Base-by-base conservation (phyloP, 2,113 vertebrate species). In the Otus sunia region DNA sequence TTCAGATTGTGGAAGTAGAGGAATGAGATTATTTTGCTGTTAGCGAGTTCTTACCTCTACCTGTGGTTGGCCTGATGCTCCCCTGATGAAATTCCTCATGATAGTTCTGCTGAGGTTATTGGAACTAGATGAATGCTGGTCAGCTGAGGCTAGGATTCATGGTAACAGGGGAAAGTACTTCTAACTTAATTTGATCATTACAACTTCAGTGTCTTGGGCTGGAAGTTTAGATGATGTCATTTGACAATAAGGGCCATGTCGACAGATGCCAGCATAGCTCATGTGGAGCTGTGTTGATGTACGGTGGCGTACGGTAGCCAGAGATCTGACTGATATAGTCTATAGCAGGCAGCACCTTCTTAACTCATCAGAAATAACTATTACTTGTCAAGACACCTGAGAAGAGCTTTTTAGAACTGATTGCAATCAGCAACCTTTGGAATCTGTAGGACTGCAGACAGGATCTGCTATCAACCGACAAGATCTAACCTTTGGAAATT, bases 261-360 rank as follows among this genome's bases (percentile, higher is more conserved):
- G 17, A 5, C 25, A 5, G n/a, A 15, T 47, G 27, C 27, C n/a
- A 26, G 39, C 36, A 2, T 1, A 15, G 68, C 29, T 64, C 18
- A 12, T 0, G 0, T 36, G 77, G 62, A 82, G 71, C 81, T 47
- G 25, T 29, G 36, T 12, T 32, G 49, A 30, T 30, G 11, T 22
- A 5, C 0, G 2, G 22, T 14, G 41, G 22, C 43, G 8, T 22
- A 5, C 0, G 1, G 20, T 14, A 45, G 22, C 49, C 14, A 4
- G 55, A 63, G 47, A 74, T 15, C 37, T 36, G 47, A 12, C 26
- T 3, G n/a, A 36, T 84, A 10, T 29, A 41, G 4, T 29, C 1
- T 1, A 8, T 13, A 47, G 66, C 21, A 4, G 10, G 21, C 45
- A 37, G 66, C 69, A 19, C 25, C 45, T 80, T 37, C 69, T 18